phyloP scores from a whole-genome alignment of 2,888 invertebrate species.

The Philonicus albiceps region DNA sequence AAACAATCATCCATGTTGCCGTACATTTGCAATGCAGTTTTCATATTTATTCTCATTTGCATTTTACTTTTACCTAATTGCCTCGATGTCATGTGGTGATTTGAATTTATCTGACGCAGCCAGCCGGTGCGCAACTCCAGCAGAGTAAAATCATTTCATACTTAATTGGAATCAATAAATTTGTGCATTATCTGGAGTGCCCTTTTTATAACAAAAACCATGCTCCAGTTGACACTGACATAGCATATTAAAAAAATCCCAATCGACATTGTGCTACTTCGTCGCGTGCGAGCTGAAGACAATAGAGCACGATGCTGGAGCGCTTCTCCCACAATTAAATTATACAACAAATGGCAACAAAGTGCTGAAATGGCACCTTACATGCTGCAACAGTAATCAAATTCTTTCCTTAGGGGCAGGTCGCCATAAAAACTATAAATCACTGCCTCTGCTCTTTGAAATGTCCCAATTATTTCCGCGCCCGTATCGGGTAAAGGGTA shows the following conservation, averaged over 20 bases:
- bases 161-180: background rate
- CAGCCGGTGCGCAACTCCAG: background rate
- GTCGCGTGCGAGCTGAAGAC: background rate
- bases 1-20: background rate
- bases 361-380: slow-evolving; percentile 3
- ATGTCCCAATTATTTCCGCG: slow-evolving; percentile 18
- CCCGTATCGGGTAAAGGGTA: background rate
- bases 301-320: background rate
- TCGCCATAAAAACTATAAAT: slow-evolving; percentile 23
- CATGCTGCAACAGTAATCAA: slow-evolving; percentile 3
- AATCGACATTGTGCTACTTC: background rate
- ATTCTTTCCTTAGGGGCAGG: background rate
- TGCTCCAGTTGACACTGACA: background rate
- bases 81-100: background rate
- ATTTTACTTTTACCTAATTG: background rate
- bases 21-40: background rate
- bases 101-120: background rate
- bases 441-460: background rate
- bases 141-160: background rate
- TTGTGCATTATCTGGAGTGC: background rate
- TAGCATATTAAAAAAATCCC: background rate
- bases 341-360: background rate
- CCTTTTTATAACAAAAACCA: background rate
- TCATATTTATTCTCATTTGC: background rate
- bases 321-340: background rate